Evolutionary conservation across 2,797 vertebrate species (phyloP).

Genomic region (Sebastes nivosus): DNA sequence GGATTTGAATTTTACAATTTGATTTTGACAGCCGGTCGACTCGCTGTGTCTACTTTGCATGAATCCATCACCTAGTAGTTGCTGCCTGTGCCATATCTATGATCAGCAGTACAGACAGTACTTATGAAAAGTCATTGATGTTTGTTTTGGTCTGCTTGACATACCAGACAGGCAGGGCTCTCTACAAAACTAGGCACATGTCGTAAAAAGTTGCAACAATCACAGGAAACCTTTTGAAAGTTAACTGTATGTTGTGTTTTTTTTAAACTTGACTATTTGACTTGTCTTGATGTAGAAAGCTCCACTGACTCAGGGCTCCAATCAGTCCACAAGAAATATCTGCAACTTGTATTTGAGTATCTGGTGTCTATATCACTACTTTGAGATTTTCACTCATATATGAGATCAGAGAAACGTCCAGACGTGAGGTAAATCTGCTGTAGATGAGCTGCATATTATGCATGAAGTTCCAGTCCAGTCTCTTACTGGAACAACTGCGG

Average conservation of each 20-base stretch:
- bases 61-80: neutral
- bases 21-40: neutral
- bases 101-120: neutral
- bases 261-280: neutral
- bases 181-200: neutral
- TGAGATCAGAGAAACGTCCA: neutral
- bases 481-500: conserved; percentile 12
- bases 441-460: neutral
- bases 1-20: neutral
- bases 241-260: neutral
- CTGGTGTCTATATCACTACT: neutral
- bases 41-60: neutral
- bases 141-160: neutral
- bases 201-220: conserved; percentile 26
- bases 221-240: conserved; percentile 21
- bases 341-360: neutral
- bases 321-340: neutral
- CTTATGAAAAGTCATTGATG: neutral
- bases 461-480: neutral
- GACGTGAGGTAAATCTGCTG: neutral
- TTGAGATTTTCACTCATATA: neutral
- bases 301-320: neutral
- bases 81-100: neutral
- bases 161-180: neutral
- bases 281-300: neutral